phyloP scores from a whole-genome alignment of 2,797 vertebrate genomes.

The Picus viridis region DNA sequence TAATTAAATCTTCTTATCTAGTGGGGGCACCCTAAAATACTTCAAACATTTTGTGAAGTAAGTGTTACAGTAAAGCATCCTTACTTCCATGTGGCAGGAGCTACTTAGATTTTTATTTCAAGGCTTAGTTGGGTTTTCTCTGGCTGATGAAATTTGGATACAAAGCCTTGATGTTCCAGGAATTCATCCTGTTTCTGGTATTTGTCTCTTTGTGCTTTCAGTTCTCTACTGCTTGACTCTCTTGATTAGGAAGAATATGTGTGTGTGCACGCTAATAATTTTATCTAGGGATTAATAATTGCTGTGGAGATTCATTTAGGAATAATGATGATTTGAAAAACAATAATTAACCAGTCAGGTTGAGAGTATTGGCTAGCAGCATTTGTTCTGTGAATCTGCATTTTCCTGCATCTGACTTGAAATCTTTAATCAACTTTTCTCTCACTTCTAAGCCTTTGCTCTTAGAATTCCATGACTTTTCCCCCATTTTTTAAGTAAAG shows the following conservation, averaged over 20 bases:
- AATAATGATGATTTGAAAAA: constrained; percentile 50
- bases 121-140: background rate
- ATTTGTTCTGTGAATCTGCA: background rate
- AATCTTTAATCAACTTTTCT: background rate
- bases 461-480: background rate
- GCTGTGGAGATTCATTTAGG: constrained; percentile 25
- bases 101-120: background rate
- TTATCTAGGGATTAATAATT: constrained; percentile 46
- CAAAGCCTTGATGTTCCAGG: background rate
- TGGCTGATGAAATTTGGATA: background rate
- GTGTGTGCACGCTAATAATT: background rate
- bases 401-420: background rate
- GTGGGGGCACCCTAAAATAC: background rate
- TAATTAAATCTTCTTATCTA: background rate
- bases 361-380: constrained; percentile 13
- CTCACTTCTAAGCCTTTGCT: background rate
- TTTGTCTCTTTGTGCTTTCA: constrained; percentile 6
- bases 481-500: background rate
- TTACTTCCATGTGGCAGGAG: background rate
- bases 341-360: constrained; percentile 27
- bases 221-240: accelerated
- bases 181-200: background rate
- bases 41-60: background rate
- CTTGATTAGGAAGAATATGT: background rate
- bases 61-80: background rate